Evolutionary conservation across 2,113 vertebrate genomes (phyloP).

Genomic region (Calidris pugnax): DNA sequence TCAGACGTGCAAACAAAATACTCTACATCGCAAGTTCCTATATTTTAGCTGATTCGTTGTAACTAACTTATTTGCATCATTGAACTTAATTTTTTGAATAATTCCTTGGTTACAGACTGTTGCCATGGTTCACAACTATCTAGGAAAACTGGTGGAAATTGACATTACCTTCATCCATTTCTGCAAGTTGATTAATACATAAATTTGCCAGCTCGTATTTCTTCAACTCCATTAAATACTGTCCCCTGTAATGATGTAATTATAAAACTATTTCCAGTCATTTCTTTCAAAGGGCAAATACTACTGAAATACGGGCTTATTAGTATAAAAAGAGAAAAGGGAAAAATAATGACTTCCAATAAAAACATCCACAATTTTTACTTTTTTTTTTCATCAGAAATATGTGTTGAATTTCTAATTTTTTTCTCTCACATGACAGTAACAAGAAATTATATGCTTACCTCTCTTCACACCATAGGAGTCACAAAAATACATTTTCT

Average conservation of each 20-base stretch:
- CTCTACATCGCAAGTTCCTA: neutral
- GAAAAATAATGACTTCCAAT: neutral
- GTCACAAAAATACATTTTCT: neutral
- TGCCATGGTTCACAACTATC: neutral
- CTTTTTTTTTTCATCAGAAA: neutral
- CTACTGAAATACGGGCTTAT: neutral
- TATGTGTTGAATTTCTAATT: neutral
- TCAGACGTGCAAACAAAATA: neutral
- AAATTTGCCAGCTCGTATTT: constrained; percentile 75
- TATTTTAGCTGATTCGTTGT: neutral
- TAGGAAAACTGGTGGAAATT: neutral
- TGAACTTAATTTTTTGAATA: neutral
- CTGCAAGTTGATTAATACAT: constrained; percentile 75
- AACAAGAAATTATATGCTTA: neutral
- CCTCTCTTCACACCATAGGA: neutral
- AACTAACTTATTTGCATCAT: neutral
- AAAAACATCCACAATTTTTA: neutral
- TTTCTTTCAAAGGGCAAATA: neutral
- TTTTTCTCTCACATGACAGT: neutral
- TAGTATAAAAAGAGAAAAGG: neutral
- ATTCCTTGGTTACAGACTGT: neutral
- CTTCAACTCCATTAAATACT: constrained; percentile 79
- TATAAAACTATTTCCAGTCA: neutral
- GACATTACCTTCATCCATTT: constrained; percentile 76
- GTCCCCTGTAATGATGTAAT: constrained; percentile 68